A percentile compares a stretch with the other conserved stretches of the same genome.
Evolutionary conservation across 2,888 invertebrate genomes (phyloP).

Genomic region (Teinopalpus imperialis): DNA sequence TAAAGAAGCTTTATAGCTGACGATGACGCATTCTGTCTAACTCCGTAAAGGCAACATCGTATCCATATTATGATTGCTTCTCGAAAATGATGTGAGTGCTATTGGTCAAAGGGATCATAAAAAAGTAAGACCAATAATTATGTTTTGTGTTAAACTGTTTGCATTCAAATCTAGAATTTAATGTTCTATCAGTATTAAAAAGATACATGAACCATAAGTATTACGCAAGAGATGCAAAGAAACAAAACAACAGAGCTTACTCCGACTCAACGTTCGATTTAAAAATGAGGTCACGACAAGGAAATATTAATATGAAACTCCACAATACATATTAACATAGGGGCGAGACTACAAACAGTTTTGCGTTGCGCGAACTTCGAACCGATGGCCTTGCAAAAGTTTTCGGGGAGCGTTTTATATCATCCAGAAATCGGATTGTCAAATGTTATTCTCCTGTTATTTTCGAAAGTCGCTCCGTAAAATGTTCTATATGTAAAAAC

Average conservation of each 20-base stretch:
- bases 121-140: too few relatives aligned
- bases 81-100: too few relatives aligned
- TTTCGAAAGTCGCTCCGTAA: conserved; percentile 6
- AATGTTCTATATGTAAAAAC: conserved; percentile 9
- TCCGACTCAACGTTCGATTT: not conserved
- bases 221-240: too few relatives aligned
- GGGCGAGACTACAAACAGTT: conserved; percentile 49
- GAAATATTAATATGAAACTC: conserved; percentile 18
- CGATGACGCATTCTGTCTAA: too few relatives aligned
- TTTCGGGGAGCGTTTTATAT: conserved; percentile 43
- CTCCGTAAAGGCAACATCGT: too few relatives aligned
- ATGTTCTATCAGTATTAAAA: too few relatives aligned
- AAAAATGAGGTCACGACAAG: conserved; percentile 15
- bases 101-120: too few relatives aligned
- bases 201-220: too few relatives aligned
- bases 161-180: too few relatives aligned
- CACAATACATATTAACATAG: conserved; percentile 12
- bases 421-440: conserved; percentile 19
- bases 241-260: not conserved
- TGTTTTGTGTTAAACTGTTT: too few relatives aligned
- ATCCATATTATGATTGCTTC: too few relatives aligned
- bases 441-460: conserved; percentile 15
- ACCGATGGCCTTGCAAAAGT: conserved; percentile 53
- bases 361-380: conserved; percentile 56
- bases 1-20: too few relatives aligned